Evolutionary conservation across 1,140 invertebrate genomes (phyloP), one percentile per base, ranked within the genome.

Genomic region (Akabosia matsudoensis): DNA sequence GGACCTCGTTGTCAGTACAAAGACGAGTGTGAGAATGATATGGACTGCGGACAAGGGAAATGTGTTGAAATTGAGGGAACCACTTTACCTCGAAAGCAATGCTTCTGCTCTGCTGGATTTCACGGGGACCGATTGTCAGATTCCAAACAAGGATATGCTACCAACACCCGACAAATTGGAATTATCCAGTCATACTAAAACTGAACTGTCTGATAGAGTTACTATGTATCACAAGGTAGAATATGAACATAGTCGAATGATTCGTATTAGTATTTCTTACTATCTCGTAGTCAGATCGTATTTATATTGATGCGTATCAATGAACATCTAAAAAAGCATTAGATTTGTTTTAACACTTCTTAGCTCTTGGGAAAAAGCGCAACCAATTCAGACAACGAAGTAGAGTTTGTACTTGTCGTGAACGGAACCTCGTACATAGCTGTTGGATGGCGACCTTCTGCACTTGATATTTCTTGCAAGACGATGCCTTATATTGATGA

Each of bases 391-490:
- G 88, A 90, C 16, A 89, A 89, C 31, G 94, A 97, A 85, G 86
- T 97, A 4, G 95, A 97, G 85, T 87, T 95, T 22, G 88, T 95
- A 0, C 88, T 95, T 81, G 88, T 92, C 28, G 92, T 92, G 3
- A 94, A 95, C 81, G 89, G 92, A 0, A 92, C 91, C 0, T 92
- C 92, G 16, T 97, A 95, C 87, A 90, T 91, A n/a, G 94, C 90
- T 77, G 54, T 95, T 13, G 93, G 93, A 13, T 95, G 93, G 93
- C 85, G 77, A 37, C 79, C 75, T n/a, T 16, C 72, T 22, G 24
- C 26, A 7, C 61, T 78, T 7, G 54, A 76, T 30, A 80, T 78
- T 72, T 71, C 74, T 33, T 80, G 79, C 31, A 78, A 78, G 33
- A 33, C 76, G 14, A 79, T 76, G 78, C 61, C 61, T 31, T 24